Conservation (phyloP, 2,113 vertebrate species). For the Heterotilapia buettikoferi region DNA sequence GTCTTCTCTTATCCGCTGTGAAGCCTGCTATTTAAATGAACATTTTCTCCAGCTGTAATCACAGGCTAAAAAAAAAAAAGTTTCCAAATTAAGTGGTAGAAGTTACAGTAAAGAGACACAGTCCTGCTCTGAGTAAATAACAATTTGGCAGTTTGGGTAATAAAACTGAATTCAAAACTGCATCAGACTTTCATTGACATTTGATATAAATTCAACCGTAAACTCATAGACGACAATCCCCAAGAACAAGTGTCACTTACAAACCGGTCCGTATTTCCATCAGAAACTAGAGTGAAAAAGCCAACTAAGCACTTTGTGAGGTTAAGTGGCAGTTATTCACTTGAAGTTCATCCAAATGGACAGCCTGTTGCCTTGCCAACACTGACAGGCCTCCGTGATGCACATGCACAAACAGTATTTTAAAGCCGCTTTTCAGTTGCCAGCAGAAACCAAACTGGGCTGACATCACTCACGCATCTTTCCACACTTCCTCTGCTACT, state of each 20-base stretch:
- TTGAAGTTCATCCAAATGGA: conserved; percentile 64
- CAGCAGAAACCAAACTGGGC: conserved; percentile 17
- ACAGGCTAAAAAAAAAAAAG: background rate
- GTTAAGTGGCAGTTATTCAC: conserved; percentile 66
- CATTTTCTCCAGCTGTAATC: background rate
- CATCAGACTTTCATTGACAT: background rate
- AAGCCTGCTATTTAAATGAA: background rate
- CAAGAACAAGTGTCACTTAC: conserved; percentile 22
- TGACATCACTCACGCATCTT: conserved; percentile 3
- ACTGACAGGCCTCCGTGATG: conserved; percentile 36
- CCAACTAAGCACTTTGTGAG: conserved; percentile 55
- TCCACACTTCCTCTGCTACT: background rate
- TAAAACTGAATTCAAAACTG: background rate
- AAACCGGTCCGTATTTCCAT: conserved; percentile 26
- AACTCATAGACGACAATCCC: background rate
- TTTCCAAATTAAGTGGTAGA: background rate
- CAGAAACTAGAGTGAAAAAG: conserved; percentile 31
- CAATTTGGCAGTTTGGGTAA: background rate
- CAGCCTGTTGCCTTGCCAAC: conserved; percentile 61
- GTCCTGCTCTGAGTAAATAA: background rate
- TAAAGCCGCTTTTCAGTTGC: conserved; percentile 4
- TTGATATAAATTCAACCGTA: background rate
- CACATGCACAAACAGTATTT: conserved; percentile 52
- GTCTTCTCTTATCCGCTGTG: background rate
- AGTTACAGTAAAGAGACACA: background rate